phyloP scores from a whole-genome alignment of 2,797 vertebrate species.

The Poeciliopsis infans region DNA sequence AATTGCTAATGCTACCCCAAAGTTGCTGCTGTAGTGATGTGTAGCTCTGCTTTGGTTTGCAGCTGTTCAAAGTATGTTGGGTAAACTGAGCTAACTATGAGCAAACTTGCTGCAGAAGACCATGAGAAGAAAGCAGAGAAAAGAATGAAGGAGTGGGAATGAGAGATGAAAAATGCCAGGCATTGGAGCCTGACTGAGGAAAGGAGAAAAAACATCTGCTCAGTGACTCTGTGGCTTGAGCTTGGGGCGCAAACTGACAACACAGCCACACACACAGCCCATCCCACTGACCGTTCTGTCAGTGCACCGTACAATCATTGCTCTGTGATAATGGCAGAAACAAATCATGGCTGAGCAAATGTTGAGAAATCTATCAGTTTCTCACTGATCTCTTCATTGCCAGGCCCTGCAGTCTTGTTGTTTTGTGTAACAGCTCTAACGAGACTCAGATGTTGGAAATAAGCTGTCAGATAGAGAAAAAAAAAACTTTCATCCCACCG shows the following conservation, averaged over 20 bases:
- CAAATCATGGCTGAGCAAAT: constrained; percentile 36
- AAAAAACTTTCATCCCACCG: constrained; percentile 73
- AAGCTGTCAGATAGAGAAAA: constrained; percentile 50
- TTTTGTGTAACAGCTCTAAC: constrained; percentile 66
- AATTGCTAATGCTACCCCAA: background rate
- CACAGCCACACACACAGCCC: constrained; percentile 25
- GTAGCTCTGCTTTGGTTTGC: background rate
- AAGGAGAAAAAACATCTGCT: constrained; percentile 58
- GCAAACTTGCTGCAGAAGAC: constrained; percentile 25
- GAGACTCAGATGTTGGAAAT: constrained; percentile 74
- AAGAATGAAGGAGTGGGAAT: constrained; percentile 27
- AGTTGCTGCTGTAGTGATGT: background rate
- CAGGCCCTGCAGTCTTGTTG: constrained; percentile 53
- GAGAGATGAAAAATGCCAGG: constrained; percentile 13
- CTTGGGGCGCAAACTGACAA: constrained; percentile 57
- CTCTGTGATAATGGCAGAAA: constrained; percentile 16
- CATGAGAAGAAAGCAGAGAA: constrained; percentile 28
- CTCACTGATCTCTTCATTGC: constrained; percentile 52
- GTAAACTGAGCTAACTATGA: constrained; percentile 8
- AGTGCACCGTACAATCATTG: constrained; percentile 14
- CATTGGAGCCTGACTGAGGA: constrained; percentile 20
- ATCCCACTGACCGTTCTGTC: constrained; percentile 4
- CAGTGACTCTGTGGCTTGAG: constrained; percentile 62
- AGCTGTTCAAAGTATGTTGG: background rate
- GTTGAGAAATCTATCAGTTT: constrained; percentile 57